Evolutionary conservation across 2,797 vertebrate genomes (phyloP).

Genomic region (Pseudochromis fuscus): DNA sequence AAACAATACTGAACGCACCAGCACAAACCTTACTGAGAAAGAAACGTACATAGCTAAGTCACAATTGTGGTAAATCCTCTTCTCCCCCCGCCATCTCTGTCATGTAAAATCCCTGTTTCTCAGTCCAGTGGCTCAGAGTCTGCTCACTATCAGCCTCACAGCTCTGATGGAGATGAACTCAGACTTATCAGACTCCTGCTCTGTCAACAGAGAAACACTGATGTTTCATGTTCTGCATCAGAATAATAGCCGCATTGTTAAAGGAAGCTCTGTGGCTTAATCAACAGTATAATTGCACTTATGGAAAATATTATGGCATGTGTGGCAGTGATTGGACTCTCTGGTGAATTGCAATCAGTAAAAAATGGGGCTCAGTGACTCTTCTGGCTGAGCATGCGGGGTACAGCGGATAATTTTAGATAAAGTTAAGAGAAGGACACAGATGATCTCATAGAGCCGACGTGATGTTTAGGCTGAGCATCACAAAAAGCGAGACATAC

Average conservation of each 20-base stretch:
- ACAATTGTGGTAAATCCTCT: background rate
- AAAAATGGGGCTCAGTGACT: constrained; percentile 49
- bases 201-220: constrained; percentile 51
- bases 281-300: constrained; percentile 72
- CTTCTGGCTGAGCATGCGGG: constrained; percentile 35
- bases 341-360: constrained; percentile 72
- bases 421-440: constrained; percentile 35
- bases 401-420: constrained; percentile 28
- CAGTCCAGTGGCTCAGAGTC: constrained; percentile 18
- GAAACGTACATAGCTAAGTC: background rate
- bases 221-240: constrained; percentile 45
- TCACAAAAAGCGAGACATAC: constrained; percentile 19
- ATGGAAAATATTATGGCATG: constrained; percentile 71
- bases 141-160: constrained; percentile 2
- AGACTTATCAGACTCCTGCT: constrained; percentile 37
- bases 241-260: constrained; percentile 51
- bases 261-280: constrained; percentile 58
- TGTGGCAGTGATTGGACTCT: constrained; percentile 62
- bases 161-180: constrained; percentile 40
- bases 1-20: background rate
- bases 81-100: background rate
- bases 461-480: constrained; percentile 21
- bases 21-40: too few species aligned
- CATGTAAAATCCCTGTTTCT: constrained; percentile 7
- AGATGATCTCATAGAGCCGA: constrained; percentile 58